phyloP scores from a whole-genome alignment of 64 coral and sea anemone species.

The Montipora capricornis region DNA sequence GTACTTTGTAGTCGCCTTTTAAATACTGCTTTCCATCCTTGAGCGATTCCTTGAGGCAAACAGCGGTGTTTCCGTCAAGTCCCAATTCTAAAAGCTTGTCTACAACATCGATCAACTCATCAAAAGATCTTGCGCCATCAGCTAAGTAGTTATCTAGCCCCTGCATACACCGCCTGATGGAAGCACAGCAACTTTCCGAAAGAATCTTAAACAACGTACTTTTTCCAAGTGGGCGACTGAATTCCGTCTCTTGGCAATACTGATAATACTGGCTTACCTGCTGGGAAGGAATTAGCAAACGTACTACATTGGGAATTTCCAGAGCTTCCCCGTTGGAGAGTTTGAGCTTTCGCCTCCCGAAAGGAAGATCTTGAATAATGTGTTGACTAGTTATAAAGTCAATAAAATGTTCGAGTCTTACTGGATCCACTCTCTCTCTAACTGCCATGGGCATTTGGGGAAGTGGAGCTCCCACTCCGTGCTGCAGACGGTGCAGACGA shows the following conservation, averaged over 20 bases:
- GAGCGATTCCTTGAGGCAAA: slow-evolving; percentile 37
- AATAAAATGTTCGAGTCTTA: slow-evolving; percentile 35
- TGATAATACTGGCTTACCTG: slow-evolving; percentile 21
- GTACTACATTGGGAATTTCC: slow-evolving; percentile 47
- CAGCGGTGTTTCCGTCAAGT: background rate
- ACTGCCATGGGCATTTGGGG: background rate
- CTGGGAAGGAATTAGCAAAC: slow-evolving; percentile 1
- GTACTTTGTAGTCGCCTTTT: slow-evolving; percentile 22
- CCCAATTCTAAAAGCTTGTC: slow-evolving; percentile 29
- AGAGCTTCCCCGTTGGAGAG: slow-evolving; percentile 32
- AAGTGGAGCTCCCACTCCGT: slow-evolving; percentile 20
- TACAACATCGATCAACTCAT: background rate
- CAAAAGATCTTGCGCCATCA: slow-evolving; percentile 24
- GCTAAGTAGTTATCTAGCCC: slow-evolving; percentile 30
- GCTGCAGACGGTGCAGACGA: background rate
- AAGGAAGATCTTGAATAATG: slow-evolving; percentile 33
- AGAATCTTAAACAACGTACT: slow-evolving; percentile 16
- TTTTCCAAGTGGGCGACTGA: background rate
- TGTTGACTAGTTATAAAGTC: slow-evolving; percentile 50
- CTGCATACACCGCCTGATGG: slow-evolving; percentile 18
- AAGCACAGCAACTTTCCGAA: background rate
- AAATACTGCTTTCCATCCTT: slow-evolving; percentile 46
- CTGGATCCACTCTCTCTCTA: slow-evolving; percentile 21
- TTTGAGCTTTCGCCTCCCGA: slow-evolving; percentile 30
- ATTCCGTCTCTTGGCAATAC: slow-evolving; percentile 5